A percentile compares a stretch with the other conserved stretches of the same genome.
Conservation (phyloP, 1,140 invertebrate genomes). For the Paraescarpia echinospica region DNA sequence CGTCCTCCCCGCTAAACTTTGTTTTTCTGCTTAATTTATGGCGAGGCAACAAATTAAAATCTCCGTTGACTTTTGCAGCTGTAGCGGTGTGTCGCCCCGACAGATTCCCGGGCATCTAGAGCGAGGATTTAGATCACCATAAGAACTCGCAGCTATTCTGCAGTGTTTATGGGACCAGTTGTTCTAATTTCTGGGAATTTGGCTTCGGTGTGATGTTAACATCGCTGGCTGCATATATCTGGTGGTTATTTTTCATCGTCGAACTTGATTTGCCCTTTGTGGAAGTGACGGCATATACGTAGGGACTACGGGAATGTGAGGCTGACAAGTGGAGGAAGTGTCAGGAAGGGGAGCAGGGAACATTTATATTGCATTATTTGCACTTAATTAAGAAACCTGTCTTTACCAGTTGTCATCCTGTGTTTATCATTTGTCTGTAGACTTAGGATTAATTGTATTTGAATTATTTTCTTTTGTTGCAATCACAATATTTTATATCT, state of each 20-base stretch:
- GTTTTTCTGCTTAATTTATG: neutral
- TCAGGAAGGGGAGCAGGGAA: too few species aligned
- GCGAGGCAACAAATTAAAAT: neutral
- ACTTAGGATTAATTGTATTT: neutral
- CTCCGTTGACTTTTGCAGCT: neutral
- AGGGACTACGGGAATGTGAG: neutral
- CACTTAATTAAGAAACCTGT: neutral
- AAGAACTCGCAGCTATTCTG: neutral
- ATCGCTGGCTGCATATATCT: neutral
- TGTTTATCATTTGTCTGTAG: neutral
- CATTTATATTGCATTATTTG: too few species aligned
- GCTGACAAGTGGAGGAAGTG: neutral
- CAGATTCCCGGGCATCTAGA: neutral
- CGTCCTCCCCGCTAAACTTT: neutral
- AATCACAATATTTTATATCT: neutral
- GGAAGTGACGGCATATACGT: neutral
- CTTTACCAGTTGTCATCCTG: neutral
- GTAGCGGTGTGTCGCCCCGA: neutral
- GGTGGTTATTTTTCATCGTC: neutral
- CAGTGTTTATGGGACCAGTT: neutral
- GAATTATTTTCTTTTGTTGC: neutral
- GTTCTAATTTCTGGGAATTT: neutral
- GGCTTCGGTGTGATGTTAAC: neutral
- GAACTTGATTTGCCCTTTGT: slow-evolving; percentile 5
- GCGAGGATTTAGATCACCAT: neutral